Conservation (phyloP, 2,113 vertebrate genomes). For the Epinephelus lanceolatus region DNA sequence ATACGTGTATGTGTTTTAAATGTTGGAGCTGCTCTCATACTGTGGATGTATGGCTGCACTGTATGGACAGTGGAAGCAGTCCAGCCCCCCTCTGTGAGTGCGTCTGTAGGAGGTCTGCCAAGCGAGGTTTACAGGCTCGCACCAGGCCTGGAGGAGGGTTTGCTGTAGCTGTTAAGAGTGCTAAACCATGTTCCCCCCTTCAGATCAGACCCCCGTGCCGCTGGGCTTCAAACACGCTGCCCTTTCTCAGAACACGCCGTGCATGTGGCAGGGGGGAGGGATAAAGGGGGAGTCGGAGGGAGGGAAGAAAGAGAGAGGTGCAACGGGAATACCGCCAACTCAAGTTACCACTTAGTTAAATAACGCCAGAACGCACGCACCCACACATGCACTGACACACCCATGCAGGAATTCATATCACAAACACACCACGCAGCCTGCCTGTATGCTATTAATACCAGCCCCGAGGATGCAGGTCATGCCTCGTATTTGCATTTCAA, state of each 20-base stretch:
- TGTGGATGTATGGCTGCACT: constrained; percentile 5
- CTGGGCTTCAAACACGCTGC: constrained; percentile 86
- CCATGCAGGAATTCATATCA: constrained; percentile 49
- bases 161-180: constrained; percentile 64
- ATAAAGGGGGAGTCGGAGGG: constrained; percentile 66
- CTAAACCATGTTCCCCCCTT: constrained; percentile 73
- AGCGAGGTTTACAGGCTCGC: constrained; percentile 42
- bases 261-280: constrained; percentile 73
- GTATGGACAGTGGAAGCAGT: constrained; percentile 32
- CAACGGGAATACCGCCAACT: constrained; percentile 78
- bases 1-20: not conserved
- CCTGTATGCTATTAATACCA: constrained; percentile 68
- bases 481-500: constrained; percentile 62
- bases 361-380: constrained; percentile 55
- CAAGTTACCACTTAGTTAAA: constrained; percentile 78
- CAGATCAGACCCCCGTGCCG: constrained; percentile 81
- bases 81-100: constrained; percentile 28
- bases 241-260: constrained; percentile 82
- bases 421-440: constrained; percentile 23
- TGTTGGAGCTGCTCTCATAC: constrained; percentile 4
- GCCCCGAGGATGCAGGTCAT: constrained; percentile 59
- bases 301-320: constrained; percentile 72
- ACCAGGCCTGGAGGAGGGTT: constrained; percentile 33
- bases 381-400: constrained; percentile 59
- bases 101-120: constrained; percentile 50